Evolutionary conservation across 2,113 vertebrate genomes (phyloP).

Genomic region (western clawed frog (Xenopus tropicalis)): DNA sequence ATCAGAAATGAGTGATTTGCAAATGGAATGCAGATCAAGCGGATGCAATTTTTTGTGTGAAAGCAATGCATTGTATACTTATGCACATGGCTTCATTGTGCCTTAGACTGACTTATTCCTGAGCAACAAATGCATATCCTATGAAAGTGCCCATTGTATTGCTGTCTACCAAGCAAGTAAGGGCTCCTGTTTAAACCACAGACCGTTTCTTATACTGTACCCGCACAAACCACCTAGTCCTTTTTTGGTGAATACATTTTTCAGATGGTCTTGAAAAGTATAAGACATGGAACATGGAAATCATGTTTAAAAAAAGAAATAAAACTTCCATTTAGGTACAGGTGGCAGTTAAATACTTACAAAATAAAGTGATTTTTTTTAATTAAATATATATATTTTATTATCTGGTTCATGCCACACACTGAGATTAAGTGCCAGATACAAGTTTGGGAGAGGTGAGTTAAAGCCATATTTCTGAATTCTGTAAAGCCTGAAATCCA

Average conservation of each 20-base stretch:
- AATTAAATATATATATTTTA: background rate
- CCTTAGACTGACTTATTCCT: constrained; percentile 67
- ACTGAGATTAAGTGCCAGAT: constrained; percentile 2
- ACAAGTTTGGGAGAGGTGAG: background rate
- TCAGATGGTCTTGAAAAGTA: too few species aligned
- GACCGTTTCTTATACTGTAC: too few species aligned
- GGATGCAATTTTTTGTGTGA: constrained; percentile 49
- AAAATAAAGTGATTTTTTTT: too few species aligned
- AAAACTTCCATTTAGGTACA: too few species aligned
- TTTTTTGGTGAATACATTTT: too few species aligned
- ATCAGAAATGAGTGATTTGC: constrained; percentile 47
- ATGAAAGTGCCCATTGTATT: constrained; percentile 47
- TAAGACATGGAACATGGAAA: too few species aligned
- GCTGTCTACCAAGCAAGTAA: constrained; percentile 41
- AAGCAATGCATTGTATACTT: constrained; percentile 50
- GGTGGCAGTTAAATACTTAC: too few species aligned
- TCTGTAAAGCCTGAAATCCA: background rate
- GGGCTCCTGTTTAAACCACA: constrained; percentile 46
- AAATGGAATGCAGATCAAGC: constrained; percentile 47
- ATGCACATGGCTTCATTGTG: constrained; percentile 59
- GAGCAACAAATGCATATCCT: constrained; percentile 47
- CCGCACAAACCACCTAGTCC: too few species aligned
- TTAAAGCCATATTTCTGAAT: constrained; percentile 32
- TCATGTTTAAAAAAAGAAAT: too few species aligned
- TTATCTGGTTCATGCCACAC: background rate